Evolutionary conservation across 2,113 vertebrate genomes (phyloP), one percentile per base, ranked within the genome.

Genomic region (Kryptolebias marmoratus): DNA sequence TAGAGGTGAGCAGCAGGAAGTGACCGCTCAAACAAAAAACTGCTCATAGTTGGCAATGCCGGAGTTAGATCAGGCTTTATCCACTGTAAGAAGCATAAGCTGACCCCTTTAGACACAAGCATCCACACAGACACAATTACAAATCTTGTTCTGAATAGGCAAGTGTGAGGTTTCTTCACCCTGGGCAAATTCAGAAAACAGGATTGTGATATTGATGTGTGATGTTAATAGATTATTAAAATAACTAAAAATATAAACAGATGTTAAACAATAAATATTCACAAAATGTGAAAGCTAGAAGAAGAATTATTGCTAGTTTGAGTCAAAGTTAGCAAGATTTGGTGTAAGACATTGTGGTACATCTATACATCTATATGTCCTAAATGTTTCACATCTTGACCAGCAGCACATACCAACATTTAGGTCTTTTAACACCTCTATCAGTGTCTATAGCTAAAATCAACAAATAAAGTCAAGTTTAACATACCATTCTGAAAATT

Each of bases 51-150:
- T 79, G 71, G 52, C 57, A 9, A 11, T 67, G 87, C 89, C 80
- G 69, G 67, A 22, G 77, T 61, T 73, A 63, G 80, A 83, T 87
- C 84, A 88, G 66, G 68, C 45, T 80, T 75, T 80, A 80, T 86
- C 74, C 81, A 79, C 64, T 32, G 55, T 68, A 82, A 60, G 75
- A 72, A 84, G 79, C 70, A 77, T 88, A 81, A 87, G 86, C 64
- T 67, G 57, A 59, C 32, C n/a, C 56, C 4, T 18, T 4, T 10
- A 58, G 7, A 39, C 30, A 16, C 30, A 57, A 22, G 22, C 27
- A 30, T 5, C 2, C n/a, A 27, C n/a, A 11, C n/a, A 54, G 3
- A 2, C 12, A 55, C 53, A 55, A 8, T 14, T 27, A 55, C 22
- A 42, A 42, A 42, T 55, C 27, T 15, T 55, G 12, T 55, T 11